Evolutionary conservation across 2,797 vertebrate genomes (phyloP), one percentile per base, ranked within the genome.

Genomic region (Enteromius argenteus): DNA sequence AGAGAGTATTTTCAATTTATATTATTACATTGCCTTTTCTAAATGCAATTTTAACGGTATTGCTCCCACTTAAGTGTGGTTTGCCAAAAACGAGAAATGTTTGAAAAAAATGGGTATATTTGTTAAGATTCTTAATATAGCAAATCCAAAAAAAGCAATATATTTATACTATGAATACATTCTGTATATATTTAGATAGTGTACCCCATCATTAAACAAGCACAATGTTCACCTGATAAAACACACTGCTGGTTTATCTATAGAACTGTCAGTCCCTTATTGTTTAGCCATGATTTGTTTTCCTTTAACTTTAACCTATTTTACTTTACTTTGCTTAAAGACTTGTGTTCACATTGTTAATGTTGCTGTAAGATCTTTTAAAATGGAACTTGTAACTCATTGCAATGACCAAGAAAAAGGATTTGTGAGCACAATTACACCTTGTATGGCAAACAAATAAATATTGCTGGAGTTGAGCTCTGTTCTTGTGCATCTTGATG

Each of bases 391-490:
- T 85, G 92, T 79, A 90, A 92, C 93, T 91, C 93, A 93, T 89
- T 92, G 90, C 94, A 91, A 81, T 91, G 93, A 93, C 91, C 85
- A 95, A 94, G 94, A 93, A 92, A 49, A 15, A 46, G 27, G 46
- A 53, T 32, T 51, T 73, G 46, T 11, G 27, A 74, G 71, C 6
- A 3, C 30, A 74, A 19, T 35, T 93, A 96, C 93, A 96, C 96
- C 95, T 96, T 98, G 96, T 98, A 97, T 96, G 96, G 96, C 96
- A 97, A 98, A 96, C 96, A 97, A 97, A 99, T 98, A 98, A 98
- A 99, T 95, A 96, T 95, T 4, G 30, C 93, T 96, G 95, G 96
- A 97, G 90, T 95, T 92, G 92, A 91, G 96, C 72, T 87, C 58
- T 11, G 19, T 11, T 79, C 35, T 11, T 67, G n/a, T 51, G 39